Evolutionary conservation across 2,888 invertebrate species (phyloP), one percentile per base, ranked within the genome.

Genomic region (Teinopalpus imperialis): DNA sequence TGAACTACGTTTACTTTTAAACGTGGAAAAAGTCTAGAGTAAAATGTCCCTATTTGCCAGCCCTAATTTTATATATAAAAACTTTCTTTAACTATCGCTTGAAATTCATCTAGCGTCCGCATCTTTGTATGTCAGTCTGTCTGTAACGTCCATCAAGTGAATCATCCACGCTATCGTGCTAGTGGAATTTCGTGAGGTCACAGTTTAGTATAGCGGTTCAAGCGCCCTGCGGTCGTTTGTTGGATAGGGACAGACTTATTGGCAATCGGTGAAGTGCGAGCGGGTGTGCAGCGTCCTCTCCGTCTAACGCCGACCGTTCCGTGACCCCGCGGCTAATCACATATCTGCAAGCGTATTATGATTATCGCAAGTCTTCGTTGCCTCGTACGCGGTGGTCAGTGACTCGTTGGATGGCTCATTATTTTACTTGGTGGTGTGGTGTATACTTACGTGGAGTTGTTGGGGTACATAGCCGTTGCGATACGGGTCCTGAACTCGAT

Each of bases 141-240:
- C 67, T 63, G 69, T 74, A 64, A 63, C 65, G 72, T 77, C 78
- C 78, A 65, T 83, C 81, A 77, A 70, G 74, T 83, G 85, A 86
- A 81, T 85, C 86, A 85, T 74, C 75, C 68, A 61, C 68, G 58
- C 75, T 79, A 82, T 79, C 82, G 82, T 81, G 82, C 80, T 63
- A 56, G 61, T 75, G 78, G 82, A 78, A 85, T 87, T 87, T 87
- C 86, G 87, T 86, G 86, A 86, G 87, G 87, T 87, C 86, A 86
- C 82, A 87, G 87, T 85, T 85, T 86, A 85, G 74, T 85, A 79
- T 87, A 86, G 86, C 87, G 87, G 87, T 83, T 77, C 78, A 75
- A 76, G 81, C 78, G 86, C 82, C 82, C 86, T 80, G 79, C 78
- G 82, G 83, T 81, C 81, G 78, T 83, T 72, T 64, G 74, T 61